Evolutionary conservation across 1,140 invertebrate genomes (phyloP), one percentile per base, ranked within the genome.

Genomic region (Cyclargus thomasi): DNA sequence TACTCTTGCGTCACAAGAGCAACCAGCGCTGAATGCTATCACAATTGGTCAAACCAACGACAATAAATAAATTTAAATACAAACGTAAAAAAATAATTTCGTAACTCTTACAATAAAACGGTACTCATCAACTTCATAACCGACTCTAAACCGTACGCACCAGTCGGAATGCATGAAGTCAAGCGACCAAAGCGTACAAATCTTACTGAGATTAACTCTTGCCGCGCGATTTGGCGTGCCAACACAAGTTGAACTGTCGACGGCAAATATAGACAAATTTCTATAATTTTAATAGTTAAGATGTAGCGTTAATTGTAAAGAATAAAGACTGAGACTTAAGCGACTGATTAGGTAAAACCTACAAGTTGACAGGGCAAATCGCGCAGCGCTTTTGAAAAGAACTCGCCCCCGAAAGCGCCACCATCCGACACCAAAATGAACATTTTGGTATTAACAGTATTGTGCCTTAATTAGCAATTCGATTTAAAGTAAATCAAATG

Each of bases 121-220:
- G 55, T 59, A 7, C 55, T 59, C 7, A 11, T 59, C 55, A 59
- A 59, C 55, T 59, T 59, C 55, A 59, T 59, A 59, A 59, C 55
- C 55, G 55, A 59, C 55, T 18, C 0, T 18, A 67, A 64, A 67
- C 77, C 71, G 53, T 65, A 76, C 83, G 82, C 87, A 88, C 87
- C 87, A 87, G 87, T 80, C 87, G 87, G 85, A 88, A 90, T 88
- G 82, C 83, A 86, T 77, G 74, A 80, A 85, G 76, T 85, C 77
- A 85, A 88, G 81, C 84, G 77, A 83, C 76, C 80, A 80, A 88
- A 86, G 83, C 85, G 76, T 86, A 81, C 75, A 84, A 81, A 81
- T 80, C 78, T 86, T 86, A 86, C 69, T 80, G 76, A 79, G 82
- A 85, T 86, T 85, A 88, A 72, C 81, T 8, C 76, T 81, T 73